Base-by-base conservation (phyloP, 2,888 invertebrate genomes). In the Coenonympha glycerion region DNA sequence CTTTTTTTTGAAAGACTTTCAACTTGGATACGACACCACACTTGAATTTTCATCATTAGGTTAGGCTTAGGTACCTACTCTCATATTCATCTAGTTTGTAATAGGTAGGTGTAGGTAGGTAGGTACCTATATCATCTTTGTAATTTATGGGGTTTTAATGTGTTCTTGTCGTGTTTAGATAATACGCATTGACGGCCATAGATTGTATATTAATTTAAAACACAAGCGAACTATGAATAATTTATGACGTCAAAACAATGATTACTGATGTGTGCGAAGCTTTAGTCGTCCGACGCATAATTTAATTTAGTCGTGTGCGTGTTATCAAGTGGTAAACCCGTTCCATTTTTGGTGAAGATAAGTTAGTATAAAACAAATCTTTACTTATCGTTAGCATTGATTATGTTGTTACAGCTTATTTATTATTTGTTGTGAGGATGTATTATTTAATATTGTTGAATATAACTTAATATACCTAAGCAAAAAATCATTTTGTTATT, bases 311-410 rank as follows among this genome's bases (percentile, higher is more conserved):
- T 62, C 37, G 49, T 19, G 46, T 49, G 24, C 42, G 47, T 42
- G 53, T 30, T 46, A 50, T 55, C 52, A 56, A 34, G 36, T 39
- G 44, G 52, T 40, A 11, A 54, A 53, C 55, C 53, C 41, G 61
- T 60, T 55, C 48, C 15, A 68, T 68, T 63, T 67, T 57, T 59
- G 51, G n/a, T 22, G 6, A 16, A 13, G 9, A 19, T 4, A 19
- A 19, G 2, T 21, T 26, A 40, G 2, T 26, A 3, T 2, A 40
- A 9, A 16, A 6, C 9, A 22, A 22, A 11, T 41, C 6, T 28
- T 5, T 16, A n/a, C 2, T 2, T 30, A 6, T 13, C 16, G 9
- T 28, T 18, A 41, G 18, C n/a, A 26, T 40, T 24, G 39, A 40
- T 18, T 9, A 18, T 18, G 13, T 15, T 6, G 13, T 31, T 15